Percentiles rank a stretch among this genome's conserved stretches.
These are phyloP conservation scores for Drosophila pachea DNA, from an alignment of 1,140 invertebrate genomes.

Conservation along the genomic window DNA sequence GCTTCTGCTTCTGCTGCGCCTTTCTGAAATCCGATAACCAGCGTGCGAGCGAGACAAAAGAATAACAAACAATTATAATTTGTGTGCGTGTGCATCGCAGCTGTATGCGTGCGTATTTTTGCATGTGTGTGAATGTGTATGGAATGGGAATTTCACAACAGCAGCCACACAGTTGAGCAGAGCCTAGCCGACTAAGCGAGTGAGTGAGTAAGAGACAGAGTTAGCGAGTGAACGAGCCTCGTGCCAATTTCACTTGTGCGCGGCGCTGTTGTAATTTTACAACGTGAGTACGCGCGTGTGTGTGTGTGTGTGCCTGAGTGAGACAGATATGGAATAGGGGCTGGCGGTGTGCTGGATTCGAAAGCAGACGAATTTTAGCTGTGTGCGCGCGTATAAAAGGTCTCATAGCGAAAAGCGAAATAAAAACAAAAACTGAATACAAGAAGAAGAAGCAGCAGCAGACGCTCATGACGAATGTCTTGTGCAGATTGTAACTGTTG, in stretches of 20 bases:
- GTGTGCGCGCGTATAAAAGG: constrained; percentile 65
- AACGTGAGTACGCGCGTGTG: constrained; percentile 16
- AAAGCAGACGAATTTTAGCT: constrained; percentile 28
- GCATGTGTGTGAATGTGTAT: constrained; percentile 23
- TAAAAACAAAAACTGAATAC: constrained; percentile 71
- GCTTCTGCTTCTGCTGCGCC: constrained; percentile 46
- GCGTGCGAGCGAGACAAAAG: constrained; percentile 73
- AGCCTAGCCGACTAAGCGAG: neutral
- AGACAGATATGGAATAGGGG: neutral
- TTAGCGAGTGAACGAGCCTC: constrained; percentile 33
- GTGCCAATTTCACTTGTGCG: constrained; percentile 72
- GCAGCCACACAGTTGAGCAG: constrained; percentile 6
- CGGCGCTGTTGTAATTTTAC: constrained; percentile 50
- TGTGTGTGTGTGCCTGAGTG: constrained; percentile 6
- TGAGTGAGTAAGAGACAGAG: neutral
- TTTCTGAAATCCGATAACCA: constrained; percentile 74
- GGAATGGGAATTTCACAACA: constrained; percentile 69
- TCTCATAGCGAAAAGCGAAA: constrained; percentile 71
- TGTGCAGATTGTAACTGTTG: constrained; percentile 45
- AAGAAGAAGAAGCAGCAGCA: constrained; percentile 51
- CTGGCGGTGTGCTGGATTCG: neutral
- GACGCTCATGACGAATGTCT: constrained; percentile 21
- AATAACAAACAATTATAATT: constrained; percentile 76
- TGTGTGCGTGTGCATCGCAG: constrained; percentile 37
- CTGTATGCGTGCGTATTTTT: constrained; percentile 16